Evolutionary conservation across 2,797 vertebrate species (phyloP).

Genomic region (Pseudochirops cupreus): DNA sequence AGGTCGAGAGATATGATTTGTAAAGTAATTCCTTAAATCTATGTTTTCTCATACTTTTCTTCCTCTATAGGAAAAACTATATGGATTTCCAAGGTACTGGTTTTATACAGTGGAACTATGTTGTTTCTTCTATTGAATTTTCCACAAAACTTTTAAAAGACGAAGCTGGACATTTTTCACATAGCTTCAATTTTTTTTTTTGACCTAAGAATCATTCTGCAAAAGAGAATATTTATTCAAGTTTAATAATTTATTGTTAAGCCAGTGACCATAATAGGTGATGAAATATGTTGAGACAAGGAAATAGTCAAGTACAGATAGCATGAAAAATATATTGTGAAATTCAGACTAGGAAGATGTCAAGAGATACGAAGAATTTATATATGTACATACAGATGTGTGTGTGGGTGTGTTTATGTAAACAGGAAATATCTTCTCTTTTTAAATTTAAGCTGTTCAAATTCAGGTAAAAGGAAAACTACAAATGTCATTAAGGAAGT

Average conservation of each 20-base stretch:
- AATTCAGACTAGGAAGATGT: constrained; percentile 57
- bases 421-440: background rate
- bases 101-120: background rate
- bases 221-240: constrained; percentile 70
- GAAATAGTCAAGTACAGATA: constrained; percentile 44
- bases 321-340: constrained; percentile 66
- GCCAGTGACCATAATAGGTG: constrained; percentile 52
- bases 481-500: background rate
- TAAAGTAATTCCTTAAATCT: background rate
- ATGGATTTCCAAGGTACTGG: background rate
- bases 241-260: constrained; percentile 76
- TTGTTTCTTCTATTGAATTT: background rate
- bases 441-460: constrained; percentile 43
- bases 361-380: constrained; percentile 32
- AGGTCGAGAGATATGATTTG: background rate
- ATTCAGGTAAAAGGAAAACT: constrained; percentile 1
- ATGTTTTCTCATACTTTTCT: background rate
- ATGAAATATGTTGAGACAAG: constrained; percentile 76
- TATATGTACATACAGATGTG: background rate
- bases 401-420: background rate
- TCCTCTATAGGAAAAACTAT: background rate
- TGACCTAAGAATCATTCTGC: constrained; percentile 55
- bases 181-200: constrained; percentile 71
- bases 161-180: background rate
- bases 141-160: background rate